phyloP scores from a whole-genome alignment of 2,888 invertebrate genomes.

The Drosophila rubida region DNA sequence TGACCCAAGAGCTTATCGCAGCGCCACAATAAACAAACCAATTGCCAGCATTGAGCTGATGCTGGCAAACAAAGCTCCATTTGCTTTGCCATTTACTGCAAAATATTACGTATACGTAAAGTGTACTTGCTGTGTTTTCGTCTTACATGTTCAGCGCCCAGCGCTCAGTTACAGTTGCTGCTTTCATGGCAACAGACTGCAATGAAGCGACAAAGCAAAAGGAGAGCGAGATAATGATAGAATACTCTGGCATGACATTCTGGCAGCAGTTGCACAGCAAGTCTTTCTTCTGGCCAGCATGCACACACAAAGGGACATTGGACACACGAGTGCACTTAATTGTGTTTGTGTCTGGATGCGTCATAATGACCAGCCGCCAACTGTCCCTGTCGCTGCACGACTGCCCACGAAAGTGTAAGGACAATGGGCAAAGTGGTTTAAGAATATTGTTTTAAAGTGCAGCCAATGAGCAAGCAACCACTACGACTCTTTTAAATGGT shows the following conservation, averaged over 20 bases:
- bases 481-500: background rate
- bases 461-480: background rate
- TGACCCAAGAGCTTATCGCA: slow-evolving; percentile 60
- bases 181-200: slow-evolving; percentile 39
- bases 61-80: slow-evolving; percentile 70
- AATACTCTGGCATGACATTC: slow-evolving; percentile 38
- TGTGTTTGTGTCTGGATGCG: slow-evolving; percentile 56
- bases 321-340: slow-evolving; percentile 65
- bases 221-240: slow-evolving; percentile 18
- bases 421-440: slow-evolving; percentile 15
- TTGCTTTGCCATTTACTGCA: slow-evolving; percentile 59
- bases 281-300: slow-evolving; percentile 31
- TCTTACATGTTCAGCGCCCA: background rate
- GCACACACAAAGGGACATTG: slow-evolving; percentile 49
- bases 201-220: slow-evolving; percentile 37
- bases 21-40: slow-evolving; percentile 68
- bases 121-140: slow-evolving; percentile 23
- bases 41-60: slow-evolving; percentile 52
- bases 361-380: slow-evolving; percentile 36
- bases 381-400: slow-evolving; percentile 30
- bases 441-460: slow-evolving; percentile 24
- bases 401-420: slow-evolving; percentile 28
- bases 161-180: slow-evolving; percentile 12
- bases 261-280: slow-evolving; percentile 57
- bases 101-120: slow-evolving; percentile 69